These are phyloP conservation scores for Chlorops oryzae DNA, from an alignment of 1,140 invertebrate species.

Conservation along the genomic window DNA sequence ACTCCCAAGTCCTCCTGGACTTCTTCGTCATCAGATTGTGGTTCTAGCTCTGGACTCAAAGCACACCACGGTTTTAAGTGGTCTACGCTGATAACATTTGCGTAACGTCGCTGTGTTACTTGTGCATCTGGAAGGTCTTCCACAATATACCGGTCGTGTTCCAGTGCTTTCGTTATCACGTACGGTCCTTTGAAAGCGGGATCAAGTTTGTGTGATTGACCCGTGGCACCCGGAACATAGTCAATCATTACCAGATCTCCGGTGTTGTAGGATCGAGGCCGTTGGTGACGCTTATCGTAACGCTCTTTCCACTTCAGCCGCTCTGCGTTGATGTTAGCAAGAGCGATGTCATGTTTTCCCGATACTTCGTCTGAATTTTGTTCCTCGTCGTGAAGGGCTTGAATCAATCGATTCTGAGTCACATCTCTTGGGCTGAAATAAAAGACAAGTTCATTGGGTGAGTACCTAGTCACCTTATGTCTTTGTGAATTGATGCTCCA, in stretches of 20 bases:
- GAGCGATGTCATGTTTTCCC: too few relatives aligned
- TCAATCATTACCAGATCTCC: background rate
- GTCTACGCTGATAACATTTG: slow-evolving; percentile 1
- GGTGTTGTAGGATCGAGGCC: too few relatives aligned
- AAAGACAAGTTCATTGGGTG: background rate
- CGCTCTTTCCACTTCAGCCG: background rate
- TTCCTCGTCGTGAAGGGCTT: too few relatives aligned
- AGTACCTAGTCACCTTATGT: too few relatives aligned
- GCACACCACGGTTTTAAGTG: slow-evolving; percentile 13
- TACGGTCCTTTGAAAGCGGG: background rate
- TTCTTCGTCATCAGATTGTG: too few relatives aligned
- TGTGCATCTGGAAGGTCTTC: slow-evolving; percentile 8
- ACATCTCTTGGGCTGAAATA: background rate
- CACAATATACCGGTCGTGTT: slow-evolving; percentile 15
- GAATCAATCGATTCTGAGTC: background rate
- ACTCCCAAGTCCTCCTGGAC: too few relatives aligned
- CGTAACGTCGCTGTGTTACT: slow-evolving; percentile 1
- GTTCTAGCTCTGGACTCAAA: slow-evolving; percentile 6
- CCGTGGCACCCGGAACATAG: background rate
- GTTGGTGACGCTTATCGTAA: too few relatives aligned
- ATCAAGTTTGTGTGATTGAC: background rate
- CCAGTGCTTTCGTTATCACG: background rate
- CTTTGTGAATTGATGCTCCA: too few relatives aligned
- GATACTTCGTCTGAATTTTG: too few relatives aligned
- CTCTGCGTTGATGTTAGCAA: background rate